Base-by-base conservation (phyloP, 2,113 vertebrate genomes). In the Oplegnathus fasciatus region DNA sequence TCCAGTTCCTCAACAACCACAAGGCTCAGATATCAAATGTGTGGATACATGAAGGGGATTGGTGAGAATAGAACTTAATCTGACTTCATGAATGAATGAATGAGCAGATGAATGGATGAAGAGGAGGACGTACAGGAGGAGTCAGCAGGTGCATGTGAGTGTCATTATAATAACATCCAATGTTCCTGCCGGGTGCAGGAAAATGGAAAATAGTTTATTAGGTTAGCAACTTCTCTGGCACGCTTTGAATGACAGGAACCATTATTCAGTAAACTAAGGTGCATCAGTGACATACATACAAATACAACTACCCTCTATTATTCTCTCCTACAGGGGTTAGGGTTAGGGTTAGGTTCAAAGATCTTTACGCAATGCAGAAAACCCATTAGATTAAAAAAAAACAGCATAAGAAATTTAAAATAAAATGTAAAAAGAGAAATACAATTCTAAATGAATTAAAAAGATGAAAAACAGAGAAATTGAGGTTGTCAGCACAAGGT, bases 51-150 rank as follows among this genome's bases (percentile, higher is more conserved):
- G 70, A 70, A 8, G 30, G 44, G 34, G 75, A 73, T 40, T 50
- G 28, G 75, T 64, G 78, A 62, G 81, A 62, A 42, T 6, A 34
- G 62, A 48, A 4, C 60, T 88, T 85, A 84, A 89, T 83, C 69
- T 72, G 82, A 79, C 58, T 81, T 54, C 40, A 73, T 91, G 90
- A 93, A 88, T 90, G 89, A 84, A 64, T 46, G 72, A 78, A 64
- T 46, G 72, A 78, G 52, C 1, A 5, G 54, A 80, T 44, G 78
- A 66, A 86, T 66, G 70, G 54, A 85, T 73, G 64, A 52, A 55
- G 75, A 55, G 52, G 67, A 32, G 57, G 75, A n/a, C 44, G 22
- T 17, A 32, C 69, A 30, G 50, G 58, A 62, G 58, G 67, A 62
- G 54, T 7, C 26, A 26, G 50, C 57, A 64, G 42, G 67, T 37